Percentiles rank a stretch among this genome's conserved stretches.
Evolutionary conservation across 2,113 vertebrate genomes (phyloP).

Genomic region (Ornithorhynchus anatinus): DNA sequence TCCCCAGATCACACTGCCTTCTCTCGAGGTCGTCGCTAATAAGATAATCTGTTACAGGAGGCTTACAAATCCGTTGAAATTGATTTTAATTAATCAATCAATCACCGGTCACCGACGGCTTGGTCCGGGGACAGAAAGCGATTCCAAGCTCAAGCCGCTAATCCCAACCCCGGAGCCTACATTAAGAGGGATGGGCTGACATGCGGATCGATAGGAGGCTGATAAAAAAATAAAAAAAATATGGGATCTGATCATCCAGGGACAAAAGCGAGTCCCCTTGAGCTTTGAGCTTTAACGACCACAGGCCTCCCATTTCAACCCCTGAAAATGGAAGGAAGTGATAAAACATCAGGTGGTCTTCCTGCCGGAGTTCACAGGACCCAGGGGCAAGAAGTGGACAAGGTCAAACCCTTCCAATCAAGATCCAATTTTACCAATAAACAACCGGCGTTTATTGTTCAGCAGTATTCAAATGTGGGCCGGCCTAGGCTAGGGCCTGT

Average conservation of each 20-base stretch:
- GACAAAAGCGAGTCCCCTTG: neutral
- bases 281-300: neutral
- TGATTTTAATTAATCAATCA: conserved; percentile 83
- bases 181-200: conserved; percentile 61
- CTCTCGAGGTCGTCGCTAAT: conserved; percentile 65
- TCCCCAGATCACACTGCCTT: conserved; percentile 61
- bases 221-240: conserved; percentile 50
- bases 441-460: no score
- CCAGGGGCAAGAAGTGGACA: no score
- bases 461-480: no score
- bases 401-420: no score
- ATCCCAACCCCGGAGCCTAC: conserved; percentile 63
- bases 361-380: no score
- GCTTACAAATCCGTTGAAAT: conserved; percentile 80
- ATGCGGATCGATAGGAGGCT: conserved; percentile 41
- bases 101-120: conserved; percentile 67
- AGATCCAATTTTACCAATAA: no score
- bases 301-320: neutral
- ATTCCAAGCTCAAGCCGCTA: conserved; percentile 64
- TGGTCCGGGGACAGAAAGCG: conserved; percentile 57
- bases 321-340: neutral
- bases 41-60: conserved; percentile 76
- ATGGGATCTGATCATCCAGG: conserved; percentile 18
- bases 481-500: no score
- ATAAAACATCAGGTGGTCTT: no score